Evolutionary conservation across 1,140 invertebrate genomes (phyloP), one percentile per base, ranked within the genome.

Genomic region (Centruroides sculpturatus): DNA sequence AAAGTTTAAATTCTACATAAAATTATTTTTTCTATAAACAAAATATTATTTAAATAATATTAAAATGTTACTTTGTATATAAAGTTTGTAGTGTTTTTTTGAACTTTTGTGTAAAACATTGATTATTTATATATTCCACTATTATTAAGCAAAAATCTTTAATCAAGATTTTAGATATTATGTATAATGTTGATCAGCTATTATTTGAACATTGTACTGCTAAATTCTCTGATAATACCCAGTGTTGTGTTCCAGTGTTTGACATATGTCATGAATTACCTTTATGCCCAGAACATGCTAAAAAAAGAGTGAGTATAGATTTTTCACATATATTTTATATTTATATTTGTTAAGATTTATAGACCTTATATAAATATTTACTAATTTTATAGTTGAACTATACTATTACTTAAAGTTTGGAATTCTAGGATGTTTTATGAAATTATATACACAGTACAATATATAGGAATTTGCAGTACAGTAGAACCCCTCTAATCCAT

Each of bases 171-270:
- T 47, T 52, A 76, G 75, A 95, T 75, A 89, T 94, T 61, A 88
- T 90, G 76, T 79, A 85, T 64, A 91, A 91, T 71, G 80, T 83
- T 41, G 87, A 91, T 66, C 91, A 95, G 73, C 80, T 87, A 64
- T 76, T 94, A 53, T 94, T 92, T 75, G 84, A 85, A 63, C 84
- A 88, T 68, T 95, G 91, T 75, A 90, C 89, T 59, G 89, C 89
- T 56, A 90, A 77, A 84, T 75, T 88, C 87, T 71, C 82, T 81
- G 87, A 91, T 73, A 90, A 91, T 64, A 85, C 85, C 35, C 86
- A 90, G 71, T 95, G 91, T 75, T 85, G 85, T 66, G 79, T 86
- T 60, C 89, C 92, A 57, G 86, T 92, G 34, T 83, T 92, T 69
- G 88, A 92, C 75, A 81, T 91, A 59, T 80, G 81, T 34, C 85